Evolutionary conservation across 2,113 vertebrate genomes (phyloP).

Genomic region (Lophochroa leadbeateri): DNA sequence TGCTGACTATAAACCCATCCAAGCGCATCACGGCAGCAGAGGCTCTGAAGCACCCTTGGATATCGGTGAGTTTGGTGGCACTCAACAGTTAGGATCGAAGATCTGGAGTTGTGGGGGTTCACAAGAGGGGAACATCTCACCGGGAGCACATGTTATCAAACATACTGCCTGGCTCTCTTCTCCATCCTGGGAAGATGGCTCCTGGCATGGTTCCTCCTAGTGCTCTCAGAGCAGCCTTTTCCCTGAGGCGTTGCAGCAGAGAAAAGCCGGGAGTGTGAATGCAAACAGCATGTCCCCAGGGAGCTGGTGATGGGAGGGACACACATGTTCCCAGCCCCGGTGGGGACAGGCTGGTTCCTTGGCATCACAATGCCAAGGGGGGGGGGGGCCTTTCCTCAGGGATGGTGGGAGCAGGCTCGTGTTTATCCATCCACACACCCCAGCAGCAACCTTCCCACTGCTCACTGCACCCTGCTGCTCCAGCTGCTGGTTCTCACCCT

Average conservation of each 20-base stretch:
- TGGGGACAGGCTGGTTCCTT: background rate
- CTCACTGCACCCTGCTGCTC: rapidly evolving
- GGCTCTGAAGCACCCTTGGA: constrained; percentile 95
- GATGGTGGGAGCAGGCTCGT: background rate
- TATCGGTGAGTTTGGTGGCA: constrained; percentile 83
- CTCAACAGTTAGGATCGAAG: rapidly evolving
- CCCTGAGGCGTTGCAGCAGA: background rate
- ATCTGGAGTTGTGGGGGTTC: background rate
- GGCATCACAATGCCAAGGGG: rapidly evolving
- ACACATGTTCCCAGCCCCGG: background rate
- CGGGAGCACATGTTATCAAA: background rate
- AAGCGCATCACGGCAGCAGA: constrained; percentile 93
- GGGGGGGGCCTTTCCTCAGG: background rate
- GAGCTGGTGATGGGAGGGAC: background rate
- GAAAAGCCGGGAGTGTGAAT: background rate
- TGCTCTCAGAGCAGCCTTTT: background rate
- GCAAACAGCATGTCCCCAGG: background rate
- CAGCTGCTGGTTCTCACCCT: background rate
- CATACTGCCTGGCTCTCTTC: background rate
- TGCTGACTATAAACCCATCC: constrained; percentile 93
- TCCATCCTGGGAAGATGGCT: background rate
- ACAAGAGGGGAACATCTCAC: background rate
- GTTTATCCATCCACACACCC: background rate
- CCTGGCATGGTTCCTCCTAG: background rate
- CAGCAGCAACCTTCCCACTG: background rate